phyloP scores from a whole-genome alignment of 2,888 invertebrate species.

The Mamestra brassicae region DNA sequence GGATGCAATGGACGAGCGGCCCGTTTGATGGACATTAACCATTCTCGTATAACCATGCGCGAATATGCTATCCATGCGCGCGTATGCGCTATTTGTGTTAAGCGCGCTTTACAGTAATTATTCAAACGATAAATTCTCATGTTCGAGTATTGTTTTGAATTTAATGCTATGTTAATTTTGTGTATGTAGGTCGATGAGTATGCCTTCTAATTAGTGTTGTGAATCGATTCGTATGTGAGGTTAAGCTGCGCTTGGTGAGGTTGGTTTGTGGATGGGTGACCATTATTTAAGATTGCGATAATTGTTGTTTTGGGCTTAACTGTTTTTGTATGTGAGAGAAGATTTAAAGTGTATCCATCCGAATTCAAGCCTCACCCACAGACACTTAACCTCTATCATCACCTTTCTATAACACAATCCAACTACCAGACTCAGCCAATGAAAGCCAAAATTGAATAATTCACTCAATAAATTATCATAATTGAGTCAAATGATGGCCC shows the following conservation, averaged over 20 bases:
- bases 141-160: constrained; percentile 48
- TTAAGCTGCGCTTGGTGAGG: not conserved
- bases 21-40: constrained; percentile 63
- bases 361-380: not conserved
- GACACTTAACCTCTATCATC: not conserved
- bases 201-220: not conserved
- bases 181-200: constrained; percentile 2
- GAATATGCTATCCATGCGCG: constrained; percentile 45
- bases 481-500: constrained; percentile 50
- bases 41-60: constrained; percentile 48
- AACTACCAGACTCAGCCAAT: not conserved
- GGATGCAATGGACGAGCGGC: constrained; percentile 59
- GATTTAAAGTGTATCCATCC: not conserved
- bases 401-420: constrained; percentile 2
- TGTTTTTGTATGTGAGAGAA: no score
- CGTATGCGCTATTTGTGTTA: constrained; percentile 50
- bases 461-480: constrained; percentile 58
- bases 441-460: constrained; percentile 57
- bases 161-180: constrained; percentile 16
- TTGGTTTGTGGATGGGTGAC: constrained; percentile 4
- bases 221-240: not conserved
- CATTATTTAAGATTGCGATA: not conserved
- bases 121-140: constrained; percentile 45
- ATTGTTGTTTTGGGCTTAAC: not conserved
- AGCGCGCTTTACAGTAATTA: constrained; percentile 48